Conservation (phyloP, 2,797 vertebrate genomes). For the Gallinago stenura region DNA sequence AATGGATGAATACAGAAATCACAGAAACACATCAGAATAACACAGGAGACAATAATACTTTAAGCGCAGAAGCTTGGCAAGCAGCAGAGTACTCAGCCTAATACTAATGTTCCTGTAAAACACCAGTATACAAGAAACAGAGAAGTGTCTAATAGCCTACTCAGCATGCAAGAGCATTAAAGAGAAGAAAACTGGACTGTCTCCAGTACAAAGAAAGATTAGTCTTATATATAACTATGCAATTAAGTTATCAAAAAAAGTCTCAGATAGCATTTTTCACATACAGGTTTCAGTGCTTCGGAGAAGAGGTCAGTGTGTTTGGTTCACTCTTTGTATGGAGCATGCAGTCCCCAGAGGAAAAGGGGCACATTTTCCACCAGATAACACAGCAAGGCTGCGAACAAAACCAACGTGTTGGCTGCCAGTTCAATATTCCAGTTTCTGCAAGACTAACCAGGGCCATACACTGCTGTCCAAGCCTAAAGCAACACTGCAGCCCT, state of each 20-base stretch:
- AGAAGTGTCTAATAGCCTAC: conserved; percentile 19
- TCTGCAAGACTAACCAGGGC: background rate
- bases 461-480: background rate
- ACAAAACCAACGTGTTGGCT: fast-evolving
- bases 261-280: background rate
- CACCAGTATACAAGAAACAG: background rate
- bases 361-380: background rate
- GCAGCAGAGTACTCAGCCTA: conserved; percentile 21
- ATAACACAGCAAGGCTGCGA: background rate
- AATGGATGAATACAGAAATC: background rate
- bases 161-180: background rate
- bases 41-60: conserved; percentile 4
- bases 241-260: background rate
- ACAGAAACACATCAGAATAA: background rate
- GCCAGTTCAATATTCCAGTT: background rate
- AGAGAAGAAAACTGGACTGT: background rate
- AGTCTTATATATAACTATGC: background rate
- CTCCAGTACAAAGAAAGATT: background rate
- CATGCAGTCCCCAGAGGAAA: background rate
- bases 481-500: background rate
- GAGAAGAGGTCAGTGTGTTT: background rate
- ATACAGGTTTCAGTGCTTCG: background rate
- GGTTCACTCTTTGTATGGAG: background rate
- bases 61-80: conserved; percentile 2
- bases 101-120: conserved; percentile 44